Evolutionary conservation across 1,140 invertebrate species (phyloP).

Genomic region (Papilio aristodemus): DNA sequence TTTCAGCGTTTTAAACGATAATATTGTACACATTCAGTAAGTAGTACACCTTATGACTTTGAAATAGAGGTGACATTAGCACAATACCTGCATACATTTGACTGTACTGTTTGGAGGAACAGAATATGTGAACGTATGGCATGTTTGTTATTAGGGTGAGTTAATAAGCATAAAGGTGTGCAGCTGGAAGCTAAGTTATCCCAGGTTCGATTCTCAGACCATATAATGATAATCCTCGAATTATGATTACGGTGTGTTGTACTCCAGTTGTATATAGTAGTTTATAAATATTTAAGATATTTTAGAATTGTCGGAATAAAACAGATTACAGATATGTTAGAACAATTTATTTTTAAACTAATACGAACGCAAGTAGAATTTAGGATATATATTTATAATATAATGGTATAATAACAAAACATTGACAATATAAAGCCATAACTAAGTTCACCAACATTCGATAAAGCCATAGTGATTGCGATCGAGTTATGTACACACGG

Average conservation of each 20-base stretch:
- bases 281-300: too few species aligned
- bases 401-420: slow-evolving; percentile 77
- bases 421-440: slow-evolving; percentile 76
- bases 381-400: slow-evolving; percentile 78
- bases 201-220: background rate
- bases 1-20: slow-evolving; percentile 4
- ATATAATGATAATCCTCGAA: background rate
- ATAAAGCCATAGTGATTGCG: slow-evolving; percentile 72
- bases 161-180: too few species aligned
- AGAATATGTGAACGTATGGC: too few species aligned
- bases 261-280: too few species aligned
- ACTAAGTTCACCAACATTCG: slow-evolving; percentile 72
- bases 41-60: background rate
- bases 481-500: slow-evolving; percentile 65
- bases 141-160: too few species aligned
- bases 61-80: background rate
- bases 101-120: background rate
- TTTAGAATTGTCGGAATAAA: slow-evolving; percentile 44
- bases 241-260: too few species aligned
- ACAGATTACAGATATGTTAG: slow-evolving; percentile 57
- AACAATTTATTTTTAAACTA: slow-evolving; percentile 78
- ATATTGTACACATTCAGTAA: background rate
- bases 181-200: background rate
- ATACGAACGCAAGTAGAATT: slow-evolving; percentile 79
- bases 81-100: background rate